These are phyloP conservation scores for Melanotaenia pygmaea DNA, from an alignment of 2,797 vertebrate genomes.

Conservation along the genomic window DNA sequence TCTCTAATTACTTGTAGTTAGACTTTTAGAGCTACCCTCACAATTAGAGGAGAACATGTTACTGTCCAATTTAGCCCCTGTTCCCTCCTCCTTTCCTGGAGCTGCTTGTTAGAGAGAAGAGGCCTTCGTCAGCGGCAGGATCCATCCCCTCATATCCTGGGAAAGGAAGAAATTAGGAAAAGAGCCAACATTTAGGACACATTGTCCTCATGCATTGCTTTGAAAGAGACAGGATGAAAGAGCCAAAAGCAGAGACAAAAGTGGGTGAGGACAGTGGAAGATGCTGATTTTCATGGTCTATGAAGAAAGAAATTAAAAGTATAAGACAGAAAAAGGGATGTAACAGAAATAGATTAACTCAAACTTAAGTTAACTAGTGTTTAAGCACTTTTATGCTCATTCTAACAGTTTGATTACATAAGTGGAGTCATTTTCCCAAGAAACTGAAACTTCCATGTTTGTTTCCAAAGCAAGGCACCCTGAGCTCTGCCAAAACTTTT, in stretches of 20 bases:
- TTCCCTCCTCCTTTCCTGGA: constrained; percentile 26
- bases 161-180: constrained; percentile 76
- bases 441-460: constrained; percentile 72
- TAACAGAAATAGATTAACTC: constrained; percentile 2
- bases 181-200: constrained; percentile 64
- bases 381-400: constrained; percentile 46
- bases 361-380: neutral
- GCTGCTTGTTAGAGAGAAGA: constrained; percentile 65
- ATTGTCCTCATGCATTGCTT: constrained; percentile 39
- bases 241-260: constrained; percentile 14
- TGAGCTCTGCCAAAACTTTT: constrained; percentile 68
- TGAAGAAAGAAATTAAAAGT: constrained; percentile 7
- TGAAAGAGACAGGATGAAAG: constrained; percentile 48
- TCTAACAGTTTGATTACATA: constrained; percentile 26
- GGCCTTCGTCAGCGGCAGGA: constrained; percentile 88
- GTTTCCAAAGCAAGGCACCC: constrained; percentile 72
- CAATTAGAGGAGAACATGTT: constrained; percentile 78
- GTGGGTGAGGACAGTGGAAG: constrained; percentile 29
- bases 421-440: constrained; percentile 62
- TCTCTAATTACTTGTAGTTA: constrained; percentile 77
- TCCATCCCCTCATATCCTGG: constrained; percentile 89
- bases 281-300: constrained; percentile 22
- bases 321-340: neutral
- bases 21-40: constrained; percentile 73
- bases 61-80: constrained; percentile 67